Evolutionary conservation across 2,113 vertebrate genomes (phyloP).

Genomic region (Triplophysa dalaica): DNA sequence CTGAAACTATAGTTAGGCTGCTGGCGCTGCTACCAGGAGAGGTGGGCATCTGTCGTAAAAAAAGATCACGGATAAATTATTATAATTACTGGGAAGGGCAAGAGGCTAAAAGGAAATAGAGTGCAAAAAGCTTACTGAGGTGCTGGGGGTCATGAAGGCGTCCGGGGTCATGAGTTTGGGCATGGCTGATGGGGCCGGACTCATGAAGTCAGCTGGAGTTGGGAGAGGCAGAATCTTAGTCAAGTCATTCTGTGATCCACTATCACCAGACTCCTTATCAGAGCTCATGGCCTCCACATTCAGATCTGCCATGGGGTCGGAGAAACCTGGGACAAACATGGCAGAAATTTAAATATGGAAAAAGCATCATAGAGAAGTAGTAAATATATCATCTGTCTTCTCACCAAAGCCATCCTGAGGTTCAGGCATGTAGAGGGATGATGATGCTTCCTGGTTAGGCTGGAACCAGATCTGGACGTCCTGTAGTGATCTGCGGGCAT

Average conservation of each 20-base stretch:
- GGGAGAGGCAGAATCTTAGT: constrained; percentile 85
- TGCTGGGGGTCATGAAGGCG: constrained; percentile 94
- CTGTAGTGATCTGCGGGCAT: constrained; percentile 82
- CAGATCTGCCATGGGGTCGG: constrained; percentile 83
- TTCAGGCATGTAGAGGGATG: constrained; percentile 72
- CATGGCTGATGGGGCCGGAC: constrained; percentile 77
- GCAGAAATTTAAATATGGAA: not conserved
- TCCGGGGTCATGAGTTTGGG: constrained; percentile 97
- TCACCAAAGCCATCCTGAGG: constrained; percentile 86
- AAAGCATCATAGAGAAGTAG: no score
- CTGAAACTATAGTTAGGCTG: constrained; percentile 89
- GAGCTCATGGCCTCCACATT: constrained; percentile 76
- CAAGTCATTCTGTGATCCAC: constrained; percentile 84
- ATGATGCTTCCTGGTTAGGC: constrained; percentile 78
- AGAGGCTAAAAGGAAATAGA: not conserved
- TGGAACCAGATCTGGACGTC: constrained; percentile 98
- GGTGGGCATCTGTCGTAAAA: constrained; percentile 77
- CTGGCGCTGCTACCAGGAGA: constrained; percentile 88
- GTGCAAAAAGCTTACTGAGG: constrained; percentile 75
- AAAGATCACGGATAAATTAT: not conserved
- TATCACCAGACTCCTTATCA: constrained; percentile 78
- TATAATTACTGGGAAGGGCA: not conserved
- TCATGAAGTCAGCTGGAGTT: constrained; percentile 86
- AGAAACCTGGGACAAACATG: constrained; percentile 74
- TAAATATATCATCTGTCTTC: constrained; percentile 44